Conservation (phyloP, 2,113 vertebrate species). For the Tetraodon nigroviridis region DNA sequence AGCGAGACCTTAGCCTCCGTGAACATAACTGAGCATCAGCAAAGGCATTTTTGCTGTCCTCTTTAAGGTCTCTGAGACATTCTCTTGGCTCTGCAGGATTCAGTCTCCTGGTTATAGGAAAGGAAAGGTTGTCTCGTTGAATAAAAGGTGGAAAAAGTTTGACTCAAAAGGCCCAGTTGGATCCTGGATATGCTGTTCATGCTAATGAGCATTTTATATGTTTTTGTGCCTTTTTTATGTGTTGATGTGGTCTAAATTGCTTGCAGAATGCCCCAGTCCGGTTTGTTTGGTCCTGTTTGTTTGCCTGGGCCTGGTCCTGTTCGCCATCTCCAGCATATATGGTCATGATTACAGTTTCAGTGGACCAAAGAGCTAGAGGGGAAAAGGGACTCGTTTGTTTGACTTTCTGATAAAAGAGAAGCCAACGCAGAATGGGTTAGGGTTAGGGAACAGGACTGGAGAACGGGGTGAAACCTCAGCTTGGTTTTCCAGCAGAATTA, state of each 20-base stretch:
- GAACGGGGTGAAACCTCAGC: not conserved
- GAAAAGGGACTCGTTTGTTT: not conserved
- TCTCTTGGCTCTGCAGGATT: no score
- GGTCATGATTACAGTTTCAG: slow-evolving; percentile 28
- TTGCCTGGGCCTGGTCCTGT: not conserved
- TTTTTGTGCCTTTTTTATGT: slow-evolving; percentile 13
- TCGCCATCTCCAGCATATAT: slow-evolving; percentile 23
- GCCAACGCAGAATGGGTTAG: not conserved
- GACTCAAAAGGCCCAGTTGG: no score
- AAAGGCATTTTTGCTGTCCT: slow-evolving; percentile 41
- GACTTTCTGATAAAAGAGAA: slow-evolving; percentile 11
- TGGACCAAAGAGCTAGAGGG: slow-evolving; percentile 13
- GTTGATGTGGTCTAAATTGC: slow-evolving; percentile 40
- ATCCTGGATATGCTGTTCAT: no score
- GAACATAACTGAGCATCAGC: slow-evolving; percentile 32
- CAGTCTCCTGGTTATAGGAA: no score
- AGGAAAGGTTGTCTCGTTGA: no score
- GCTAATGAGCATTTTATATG: not conserved
- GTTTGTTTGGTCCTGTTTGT: slow-evolving; percentile 16
- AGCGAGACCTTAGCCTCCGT: slow-evolving; percentile 33
- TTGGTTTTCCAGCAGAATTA: slow-evolving; percentile 2
- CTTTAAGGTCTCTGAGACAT: slow-evolving; percentile 6
- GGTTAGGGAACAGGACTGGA: not conserved
- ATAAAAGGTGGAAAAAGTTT: no score
- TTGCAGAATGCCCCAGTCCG: slow-evolving; percentile 22